phyloP scores from a whole-genome alignment of 2,888 invertebrate species.

The Papilio elwesi region DNA sequence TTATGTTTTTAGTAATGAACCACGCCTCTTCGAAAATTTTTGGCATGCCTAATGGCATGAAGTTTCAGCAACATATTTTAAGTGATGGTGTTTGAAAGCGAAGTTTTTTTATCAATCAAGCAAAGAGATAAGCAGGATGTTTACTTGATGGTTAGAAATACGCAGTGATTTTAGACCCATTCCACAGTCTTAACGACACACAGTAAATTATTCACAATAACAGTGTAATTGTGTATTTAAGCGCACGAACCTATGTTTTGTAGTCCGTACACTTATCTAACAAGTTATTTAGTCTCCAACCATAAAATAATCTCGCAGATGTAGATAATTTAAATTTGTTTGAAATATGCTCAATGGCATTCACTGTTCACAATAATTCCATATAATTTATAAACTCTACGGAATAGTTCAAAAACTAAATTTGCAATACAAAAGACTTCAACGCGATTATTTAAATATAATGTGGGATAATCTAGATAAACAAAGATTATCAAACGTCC shows the following conservation, averaged over 20 bases:
- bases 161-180: too few species aligned
- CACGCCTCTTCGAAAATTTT: slow-evolving; percentile 5
- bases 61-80: too few species aligned
- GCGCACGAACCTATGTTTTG: too few species aligned
- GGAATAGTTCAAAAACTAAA: slow-evolving; percentile 8
- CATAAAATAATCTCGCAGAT: background rate
- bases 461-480: slow-evolving; percentile 29
- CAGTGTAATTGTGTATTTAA: too few species aligned
- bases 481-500: slow-evolving; percentile 13
- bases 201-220: too few species aligned
- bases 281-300: background rate
- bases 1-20: slow-evolving; percentile 1
- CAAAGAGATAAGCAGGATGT: too few species aligned
- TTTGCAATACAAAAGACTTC: slow-evolving; percentile 23
- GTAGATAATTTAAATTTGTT: slow-evolving; percentile 4
- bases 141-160: too few species aligned
- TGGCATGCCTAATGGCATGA: background rate
- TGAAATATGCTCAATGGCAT: slow-evolving; percentile 2
- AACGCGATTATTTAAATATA: slow-evolving; percentile 14
- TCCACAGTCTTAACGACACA: too few species aligned
- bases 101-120: too few species aligned
- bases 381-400: background rate
- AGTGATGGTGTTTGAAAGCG: too few species aligned
- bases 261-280: too few species aligned
- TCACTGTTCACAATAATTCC: slow-evolving; percentile 2